Conservation (phyloP, 2,888 invertebrate species). For the Ectobius pallidus region DNA sequence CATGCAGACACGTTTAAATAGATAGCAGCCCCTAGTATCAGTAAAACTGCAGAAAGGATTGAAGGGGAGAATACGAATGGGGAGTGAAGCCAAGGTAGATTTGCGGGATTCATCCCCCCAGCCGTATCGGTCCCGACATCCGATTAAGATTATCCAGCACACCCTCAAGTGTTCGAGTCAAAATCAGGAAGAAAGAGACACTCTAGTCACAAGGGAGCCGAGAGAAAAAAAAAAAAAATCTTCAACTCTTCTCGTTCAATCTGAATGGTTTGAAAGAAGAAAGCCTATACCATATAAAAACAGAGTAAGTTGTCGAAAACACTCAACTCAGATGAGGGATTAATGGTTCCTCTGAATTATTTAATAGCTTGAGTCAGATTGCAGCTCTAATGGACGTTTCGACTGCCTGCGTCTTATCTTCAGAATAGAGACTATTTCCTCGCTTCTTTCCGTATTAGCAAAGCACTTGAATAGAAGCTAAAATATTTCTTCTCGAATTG, state of each 20-base stretch:
- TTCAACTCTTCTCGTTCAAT: constrained; percentile 9
- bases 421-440: too few relatives aligned
- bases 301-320: constrained; percentile 23
- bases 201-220: not conserved
- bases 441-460: too few relatives aligned
- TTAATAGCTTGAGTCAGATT: constrained; percentile 5
- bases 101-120: not conserved
- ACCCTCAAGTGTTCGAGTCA: not conserved
- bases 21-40: not conserved
- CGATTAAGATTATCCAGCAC: constrained; percentile 8
- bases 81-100: not conserved
- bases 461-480: too few relatives aligned
- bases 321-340: constrained; percentile 7
- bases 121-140: not conserved
- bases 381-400: not conserved
- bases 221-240: not conserved
- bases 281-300: not conserved
- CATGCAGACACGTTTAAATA: constrained; percentile 6
- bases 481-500: too few relatives aligned
- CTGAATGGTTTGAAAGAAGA: constrained; percentile 6
- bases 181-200: not conserved
- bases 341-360: constrained; percentile 23
- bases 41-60: not conserved
- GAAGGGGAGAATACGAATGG: not conserved
- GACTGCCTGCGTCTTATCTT: not conserved